A percentile compares a stretch with the other conserved stretches of the same genome.
Evolutionary conservation across 2,113 vertebrate genomes (phyloP).

Genomic region (Psammodynastes pulverulentus): DNA sequence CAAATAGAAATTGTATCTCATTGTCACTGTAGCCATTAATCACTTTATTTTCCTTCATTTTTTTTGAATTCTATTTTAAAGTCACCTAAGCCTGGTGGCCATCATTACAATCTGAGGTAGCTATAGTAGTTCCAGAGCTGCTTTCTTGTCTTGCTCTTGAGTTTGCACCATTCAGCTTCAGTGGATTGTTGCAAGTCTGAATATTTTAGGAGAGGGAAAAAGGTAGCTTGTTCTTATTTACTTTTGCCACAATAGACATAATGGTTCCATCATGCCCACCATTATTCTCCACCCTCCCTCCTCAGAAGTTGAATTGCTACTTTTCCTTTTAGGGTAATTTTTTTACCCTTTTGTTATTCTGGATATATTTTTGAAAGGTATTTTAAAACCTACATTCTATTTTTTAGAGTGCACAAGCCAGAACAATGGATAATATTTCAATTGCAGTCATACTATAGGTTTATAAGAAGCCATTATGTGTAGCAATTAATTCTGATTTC

Average conservation of each 20-base stretch:
- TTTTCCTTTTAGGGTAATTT: neutral
- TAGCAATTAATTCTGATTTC: neutral
- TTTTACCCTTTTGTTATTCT: neutral
- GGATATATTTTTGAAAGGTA: neutral
- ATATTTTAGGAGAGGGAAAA: neutral
- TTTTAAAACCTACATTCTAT: neutral
- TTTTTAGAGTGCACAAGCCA: neutral
- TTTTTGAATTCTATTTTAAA: neutral
- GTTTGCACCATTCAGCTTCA: neutral
- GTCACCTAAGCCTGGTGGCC: too few species aligned
- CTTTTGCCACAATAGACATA: neutral
- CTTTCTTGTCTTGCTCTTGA: neutral
- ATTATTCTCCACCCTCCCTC: neutral
- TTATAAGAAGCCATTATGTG: neutral
- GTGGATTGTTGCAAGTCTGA: neutral
- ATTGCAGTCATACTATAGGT: neutral
- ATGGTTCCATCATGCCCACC: neutral
- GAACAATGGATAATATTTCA: neutral
- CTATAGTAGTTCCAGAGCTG: neutral
- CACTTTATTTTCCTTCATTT: neutral
- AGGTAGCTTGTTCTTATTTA: neutral
- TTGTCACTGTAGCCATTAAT: neutral
- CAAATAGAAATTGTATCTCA: too few species aligned
- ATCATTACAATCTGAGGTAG: neutral
- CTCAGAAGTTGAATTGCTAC: neutral